Base-by-base conservation (phyloP, 2,797 vertebrate genomes). In the Takifugu ocellatus region DNA sequence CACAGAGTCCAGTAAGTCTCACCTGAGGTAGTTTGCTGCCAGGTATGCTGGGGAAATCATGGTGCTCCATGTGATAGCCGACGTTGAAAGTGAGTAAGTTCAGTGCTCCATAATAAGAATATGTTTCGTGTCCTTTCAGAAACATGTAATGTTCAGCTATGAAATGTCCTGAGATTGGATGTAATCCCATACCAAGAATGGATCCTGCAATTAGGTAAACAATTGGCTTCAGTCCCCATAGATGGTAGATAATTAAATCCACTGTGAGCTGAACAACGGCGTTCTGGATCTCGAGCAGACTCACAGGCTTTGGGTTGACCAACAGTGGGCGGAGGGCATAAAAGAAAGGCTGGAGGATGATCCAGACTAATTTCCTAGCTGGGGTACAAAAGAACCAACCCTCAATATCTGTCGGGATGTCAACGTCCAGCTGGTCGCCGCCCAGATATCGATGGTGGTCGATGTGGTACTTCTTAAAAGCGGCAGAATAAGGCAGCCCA, bases 111-210 rank as follows among this genome's bases (percentile, higher is more conserved):
- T 99, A 99, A 68, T 99, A 99, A 2, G 97, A 99, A 87, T 98
- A 98, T 0, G 97, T 99, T 89, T 99, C 97, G 0, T 98, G 89
- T 54, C 97, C 97, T 85, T 96, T 96, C 69, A 93, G 63, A 72
- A 96, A 99, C 96, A 98, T 95, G 79, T 99, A 99, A 83, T 99
- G 97, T 70, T 99, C 97, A 0, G 97, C 95, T 66, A 99, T 96
- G 44, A 99, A 99, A 76, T 99, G 97, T 72, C 97, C 97, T 2
- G 97, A 96, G 82, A 99, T 94, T 39, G 97, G 97, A 81, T 99
- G 97, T 46, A 99, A 73, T 25, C 97, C 97, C 93, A 97, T 91
- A 66, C 95, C 92, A 57, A 99, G 87, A 2, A 97, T 53, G 2
- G 94, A 87, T 60, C 97, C 94, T n/a, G 94, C 90, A 66, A 98